Conservation (phyloP, 2,797 vertebrate species). For the Pseudopleuronectes americanus region DNA sequence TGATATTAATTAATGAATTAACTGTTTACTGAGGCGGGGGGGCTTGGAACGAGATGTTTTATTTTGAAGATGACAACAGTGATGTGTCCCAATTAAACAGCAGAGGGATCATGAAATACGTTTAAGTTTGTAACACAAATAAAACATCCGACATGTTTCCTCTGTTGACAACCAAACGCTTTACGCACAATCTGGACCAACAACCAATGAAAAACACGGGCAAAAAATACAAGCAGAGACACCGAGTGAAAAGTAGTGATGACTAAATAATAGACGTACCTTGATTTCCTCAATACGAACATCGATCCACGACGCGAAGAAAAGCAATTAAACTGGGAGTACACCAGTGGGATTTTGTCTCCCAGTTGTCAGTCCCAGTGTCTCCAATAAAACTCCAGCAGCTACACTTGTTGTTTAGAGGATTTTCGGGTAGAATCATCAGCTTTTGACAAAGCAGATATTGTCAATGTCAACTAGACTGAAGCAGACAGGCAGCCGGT, state of each 20-base stretch:
- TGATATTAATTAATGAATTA: constrained; percentile 42
- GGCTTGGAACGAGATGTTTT: constrained; percentile 6
- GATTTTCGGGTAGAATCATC: constrained; percentile 3
- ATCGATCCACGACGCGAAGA: constrained; percentile 41
- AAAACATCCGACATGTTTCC: too few species aligned
- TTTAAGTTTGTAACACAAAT: too few species aligned
- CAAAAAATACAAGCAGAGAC: too few species aligned
- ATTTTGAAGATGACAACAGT: background rate
- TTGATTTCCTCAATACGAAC: constrained; percentile 38
- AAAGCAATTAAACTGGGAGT: background rate
- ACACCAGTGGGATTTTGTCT: constrained; percentile 20
- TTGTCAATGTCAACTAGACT: constrained; percentile 38
- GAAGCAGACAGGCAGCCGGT: constrained; percentile 32
- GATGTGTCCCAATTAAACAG: background rate
- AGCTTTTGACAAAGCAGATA: constrained; percentile 17
- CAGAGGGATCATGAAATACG: background rate
- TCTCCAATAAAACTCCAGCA: constrained; percentile 12
- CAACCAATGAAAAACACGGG: too few species aligned
- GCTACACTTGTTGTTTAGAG: constrained; percentile 14
- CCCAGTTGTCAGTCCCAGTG: background rate
- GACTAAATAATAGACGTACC: constrained; percentile 47
- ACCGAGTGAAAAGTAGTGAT: too few species aligned
- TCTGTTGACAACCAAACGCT: too few species aligned
- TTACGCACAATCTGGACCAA: too few species aligned
- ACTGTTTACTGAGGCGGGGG: constrained; percentile 5